Conservation (phyloP, 2,888 invertebrate genomes). For the Synergus umbraculus region DNA sequence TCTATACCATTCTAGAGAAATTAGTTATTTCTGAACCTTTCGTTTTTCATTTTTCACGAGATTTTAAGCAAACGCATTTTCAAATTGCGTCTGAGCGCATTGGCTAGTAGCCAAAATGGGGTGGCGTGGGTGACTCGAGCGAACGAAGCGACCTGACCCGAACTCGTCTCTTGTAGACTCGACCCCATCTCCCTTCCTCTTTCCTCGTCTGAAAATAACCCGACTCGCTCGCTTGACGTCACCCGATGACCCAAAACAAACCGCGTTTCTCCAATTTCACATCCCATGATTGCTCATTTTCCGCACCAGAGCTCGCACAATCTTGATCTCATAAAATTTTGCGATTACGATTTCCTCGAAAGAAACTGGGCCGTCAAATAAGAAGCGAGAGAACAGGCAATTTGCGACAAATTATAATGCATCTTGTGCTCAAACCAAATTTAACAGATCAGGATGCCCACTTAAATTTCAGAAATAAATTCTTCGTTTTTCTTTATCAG, state of each 20-base stretch:
- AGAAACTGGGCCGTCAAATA: slow-evolving; percentile 17
- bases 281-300: slow-evolving; percentile 24
- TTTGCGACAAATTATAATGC: background rate
- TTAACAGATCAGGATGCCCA: background rate
- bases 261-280: slow-evolving; percentile 51
- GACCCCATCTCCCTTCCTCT: slow-evolving; percentile 59
- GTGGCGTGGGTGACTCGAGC: slow-evolving; percentile 53
- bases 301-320: slow-evolving; percentile 23
- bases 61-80: background rate
- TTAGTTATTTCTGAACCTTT: background rate
- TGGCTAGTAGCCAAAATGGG: slow-evolving; percentile 40
- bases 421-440: background rate
- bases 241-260: slow-evolving; percentile 46
- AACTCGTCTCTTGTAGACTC: slow-evolving; percentile 57
- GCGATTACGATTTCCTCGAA: slow-evolving; percentile 8
- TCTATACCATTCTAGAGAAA: background rate
- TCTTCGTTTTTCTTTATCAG: background rate
- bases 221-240: slow-evolving; percentile 53
- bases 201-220: slow-evolving; percentile 56
- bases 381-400: background rate
- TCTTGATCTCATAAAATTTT: slow-evolving; percentile 31
- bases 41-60: background rate
- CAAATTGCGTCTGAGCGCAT: slow-evolving; percentile 1
- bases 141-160: slow-evolving; percentile 60
- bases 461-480: background rate